A percentile compares a stretch with the other conserved stretches of the same genome.
These are phyloP conservation scores for Perognathus longimembris DNA, from an alignment of 2,113 vertebrate genomes.

Conservation along the genomic window DNA sequence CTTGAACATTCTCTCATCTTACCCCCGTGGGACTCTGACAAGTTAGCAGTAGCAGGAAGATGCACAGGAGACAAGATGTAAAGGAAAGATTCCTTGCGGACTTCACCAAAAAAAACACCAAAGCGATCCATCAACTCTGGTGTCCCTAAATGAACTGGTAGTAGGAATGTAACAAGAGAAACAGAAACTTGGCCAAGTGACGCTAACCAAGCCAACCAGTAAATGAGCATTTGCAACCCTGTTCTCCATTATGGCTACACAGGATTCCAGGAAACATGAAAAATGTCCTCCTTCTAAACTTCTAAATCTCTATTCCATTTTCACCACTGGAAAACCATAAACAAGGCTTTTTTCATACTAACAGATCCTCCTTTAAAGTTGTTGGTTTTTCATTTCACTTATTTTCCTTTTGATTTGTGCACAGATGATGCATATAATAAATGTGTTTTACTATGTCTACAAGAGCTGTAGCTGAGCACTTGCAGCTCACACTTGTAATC, in stretches of 20 bases:
- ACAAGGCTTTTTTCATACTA: not conserved
- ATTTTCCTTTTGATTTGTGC: conserved; percentile 39
- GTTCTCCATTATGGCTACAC: not conserved
- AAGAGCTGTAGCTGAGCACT: not conserved
- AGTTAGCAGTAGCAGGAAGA: conserved; percentile 16
- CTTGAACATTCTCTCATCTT: not conserved
- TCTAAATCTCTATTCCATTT: not conserved
- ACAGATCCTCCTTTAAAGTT: not conserved
- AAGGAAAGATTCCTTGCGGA: not conserved
- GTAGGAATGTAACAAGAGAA: conserved; percentile 7
- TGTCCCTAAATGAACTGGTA: conserved; percentile 53
- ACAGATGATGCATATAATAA: not conserved
- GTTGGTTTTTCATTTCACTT: not conserved
- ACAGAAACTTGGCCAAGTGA: conserved; percentile 30
- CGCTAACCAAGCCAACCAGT: not conserved
- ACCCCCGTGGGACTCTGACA: not conserved
- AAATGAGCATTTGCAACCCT: conserved; percentile 20
- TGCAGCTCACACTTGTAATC: not conserved
- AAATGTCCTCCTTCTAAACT: not conserved
- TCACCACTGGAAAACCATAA: not conserved
- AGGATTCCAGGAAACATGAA: not conserved
- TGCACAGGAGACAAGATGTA: not conserved
- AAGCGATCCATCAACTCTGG: not conserved
- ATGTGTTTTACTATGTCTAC: not conserved
- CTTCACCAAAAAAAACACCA: not conserved